Percentiles rank a stretch among this genome's conserved stretches.
phyloP scores from a whole-genome alignment of 37 sponge, comb jelly and placozoan species.

The Hormiphora californensis region DNA sequence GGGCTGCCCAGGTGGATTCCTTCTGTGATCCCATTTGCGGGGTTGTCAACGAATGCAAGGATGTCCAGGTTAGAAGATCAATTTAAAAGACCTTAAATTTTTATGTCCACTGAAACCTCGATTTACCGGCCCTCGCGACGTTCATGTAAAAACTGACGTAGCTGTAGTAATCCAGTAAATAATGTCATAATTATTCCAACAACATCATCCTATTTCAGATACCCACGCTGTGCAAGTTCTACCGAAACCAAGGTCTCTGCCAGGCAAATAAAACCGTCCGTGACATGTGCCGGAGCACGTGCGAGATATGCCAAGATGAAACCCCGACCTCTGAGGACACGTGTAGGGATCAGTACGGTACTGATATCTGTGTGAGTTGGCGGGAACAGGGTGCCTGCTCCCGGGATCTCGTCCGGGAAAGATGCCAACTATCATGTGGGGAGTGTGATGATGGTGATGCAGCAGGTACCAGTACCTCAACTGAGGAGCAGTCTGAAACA shows the following conservation, averaged over 20 bases:
- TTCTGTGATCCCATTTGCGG: not conserved
- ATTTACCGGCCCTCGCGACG: no score
- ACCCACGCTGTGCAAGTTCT: not conserved
- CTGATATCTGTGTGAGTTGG: not conserved
- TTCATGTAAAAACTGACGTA: no score
- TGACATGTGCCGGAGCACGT: not conserved
- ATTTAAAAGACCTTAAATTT: no score
- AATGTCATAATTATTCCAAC: not conserved
- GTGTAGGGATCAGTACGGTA: not conserved
- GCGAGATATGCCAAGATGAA: not conserved
- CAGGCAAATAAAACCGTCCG: not conserved
- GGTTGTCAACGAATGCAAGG: not conserved
- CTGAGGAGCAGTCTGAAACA: not conserved
- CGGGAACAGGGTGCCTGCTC: not conserved
- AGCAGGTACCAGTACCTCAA: not conserved
- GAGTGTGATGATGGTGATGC: not conserved
- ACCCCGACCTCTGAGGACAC: not conserved
- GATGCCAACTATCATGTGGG: not conserved
- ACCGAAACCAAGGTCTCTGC: not conserved
- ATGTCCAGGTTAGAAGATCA: not conserved
- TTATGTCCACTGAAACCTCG: no score
- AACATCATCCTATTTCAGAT: not conserved
- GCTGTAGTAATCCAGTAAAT: not conserved
- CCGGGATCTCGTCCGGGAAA: not conserved
- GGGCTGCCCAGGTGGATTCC: not conserved